Evolutionary conservation across 2,888 invertebrate genomes (phyloP), one percentile per base, ranked within the genome.

Genomic region (Drosophila putrida): DNA sequence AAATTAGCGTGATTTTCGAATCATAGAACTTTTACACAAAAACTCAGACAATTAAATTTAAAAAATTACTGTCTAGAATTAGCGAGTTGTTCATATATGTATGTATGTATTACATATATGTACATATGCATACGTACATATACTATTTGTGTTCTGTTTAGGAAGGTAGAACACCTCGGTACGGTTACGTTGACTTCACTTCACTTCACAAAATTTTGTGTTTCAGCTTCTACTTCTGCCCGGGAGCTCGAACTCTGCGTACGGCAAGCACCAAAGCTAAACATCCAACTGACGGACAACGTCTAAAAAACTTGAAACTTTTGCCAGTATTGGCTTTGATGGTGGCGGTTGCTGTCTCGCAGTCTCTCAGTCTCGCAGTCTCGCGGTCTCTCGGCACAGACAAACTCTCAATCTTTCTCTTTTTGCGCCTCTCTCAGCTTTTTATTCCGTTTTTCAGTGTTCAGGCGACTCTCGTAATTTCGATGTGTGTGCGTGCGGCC

Each of bases 251-350:
- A 79, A 72, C 76, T 67, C 67, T 71, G 71, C 80, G 81, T 76
- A 82, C 86, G 86, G 80, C 80, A 80, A 89, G 78, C 87, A 86
- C 82, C 87, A 89, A 90, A 89, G 90, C 86, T 88, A 78, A 87
- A 87, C 90, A 81, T 85, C 87, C 85, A 90, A 91, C 91, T 91
- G 81, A 90, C 69, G 46, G 53, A 71, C 63, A 49, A 66, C 67
- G 53, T 60, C 44, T 13, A 63, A 76, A 74, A 75, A 88, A 78
- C 86, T 88, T 67, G 71, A 85, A 82, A 78, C 66, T 70, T 60
- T 85, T 82, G 85, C 82, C 75, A 67, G 58, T 46, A 49, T 35
- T 50, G 31, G 31, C 31, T 6, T 6, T 9, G 9, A 8, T 8
- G 9, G 6, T 53, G 46, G 53, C 46, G 50, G 57, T 27, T 36